Conservation (phyloP, 1,140 invertebrate species). For the Drosophila sproati region DNA sequence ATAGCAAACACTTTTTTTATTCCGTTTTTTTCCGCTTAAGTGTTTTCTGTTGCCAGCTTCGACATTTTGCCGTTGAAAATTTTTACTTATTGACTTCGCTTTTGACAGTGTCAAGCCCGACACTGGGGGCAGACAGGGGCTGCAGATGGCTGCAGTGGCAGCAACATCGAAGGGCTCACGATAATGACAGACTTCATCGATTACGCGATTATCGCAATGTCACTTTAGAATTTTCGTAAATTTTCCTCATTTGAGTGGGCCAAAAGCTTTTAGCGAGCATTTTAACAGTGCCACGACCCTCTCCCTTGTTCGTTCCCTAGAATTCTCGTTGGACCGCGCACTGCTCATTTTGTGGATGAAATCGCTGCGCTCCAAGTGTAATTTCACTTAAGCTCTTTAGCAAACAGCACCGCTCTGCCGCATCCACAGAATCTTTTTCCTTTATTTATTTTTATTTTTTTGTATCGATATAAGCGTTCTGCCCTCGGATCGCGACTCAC, state of each 20-base stretch:
- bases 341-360: slow-evolving; percentile 68
- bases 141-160: not conserved
- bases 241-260: slow-evolving; percentile 66
- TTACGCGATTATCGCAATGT: slow-evolving; percentile 81
- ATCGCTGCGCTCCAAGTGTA: slow-evolving; percentile 79
- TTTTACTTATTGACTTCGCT: slow-evolving; percentile 71
- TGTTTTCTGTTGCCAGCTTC: slow-evolving; percentile 50
- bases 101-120: slow-evolving; percentile 17
- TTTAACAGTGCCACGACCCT: slow-evolving; percentile 30
- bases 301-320: no score
- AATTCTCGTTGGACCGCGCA: slow-evolving; percentile 7
- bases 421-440: not conserved
- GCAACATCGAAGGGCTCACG: slow-evolving; percentile 48
- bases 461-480: slow-evolving; percentile 50
- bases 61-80: slow-evolving; percentile 59
- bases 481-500: slow-evolving; percentile 25
- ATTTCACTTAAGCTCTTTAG: slow-evolving; percentile 83
- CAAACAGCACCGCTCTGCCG: slow-evolving; percentile 43
- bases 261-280: slow-evolving; percentile 76
- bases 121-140: not conserved
- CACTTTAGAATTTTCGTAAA: slow-evolving; percentile 73
- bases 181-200: slow-evolving; percentile 83
- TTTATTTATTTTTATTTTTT: not conserved
- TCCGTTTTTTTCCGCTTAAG: slow-evolving; percentile 36
- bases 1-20: slow-evolving; percentile 32